Conservation (phyloP, 2,797 vertebrate genomes). For the Anniella stebbinsi region DNA sequence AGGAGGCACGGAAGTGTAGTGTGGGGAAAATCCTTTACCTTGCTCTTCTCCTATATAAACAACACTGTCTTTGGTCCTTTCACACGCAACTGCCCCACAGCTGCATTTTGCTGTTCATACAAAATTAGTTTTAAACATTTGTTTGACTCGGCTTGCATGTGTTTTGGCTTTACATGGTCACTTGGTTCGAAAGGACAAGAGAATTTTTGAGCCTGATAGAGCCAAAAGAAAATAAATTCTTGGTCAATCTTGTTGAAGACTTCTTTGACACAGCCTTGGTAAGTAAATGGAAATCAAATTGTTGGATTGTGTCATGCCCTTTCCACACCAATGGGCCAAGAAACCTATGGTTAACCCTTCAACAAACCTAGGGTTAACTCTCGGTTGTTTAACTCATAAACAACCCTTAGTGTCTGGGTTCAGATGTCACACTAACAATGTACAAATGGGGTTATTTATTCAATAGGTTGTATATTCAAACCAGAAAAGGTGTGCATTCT, state of each 20-base stretch:
- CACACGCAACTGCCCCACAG: neutral
- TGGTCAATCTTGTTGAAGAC: conserved; percentile 76
- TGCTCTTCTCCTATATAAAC: neutral
- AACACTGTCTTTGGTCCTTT: too few species aligned
- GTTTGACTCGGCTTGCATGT: conserved; percentile 30
- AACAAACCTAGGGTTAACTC: too few species aligned
- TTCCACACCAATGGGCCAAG: neutral
- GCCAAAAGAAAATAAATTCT: conserved; percentile 29
- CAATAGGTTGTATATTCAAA: too few species aligned
- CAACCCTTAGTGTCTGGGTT: too few species aligned
- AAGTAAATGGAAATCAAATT: conserved; percentile 46
- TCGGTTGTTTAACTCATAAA: too few species aligned
- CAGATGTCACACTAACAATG: too few species aligned
- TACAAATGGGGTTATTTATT: too few species aligned
- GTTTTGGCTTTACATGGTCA: conserved; percentile 78
- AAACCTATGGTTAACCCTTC: too few species aligned
- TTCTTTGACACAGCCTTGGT: conserved; percentile 85
- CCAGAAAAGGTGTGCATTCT: too few species aligned
- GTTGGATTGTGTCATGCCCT: neutral
- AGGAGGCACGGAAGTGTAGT: too few species aligned
- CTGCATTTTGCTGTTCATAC: neutral
- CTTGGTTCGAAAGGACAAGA: conserved; percentile 83
- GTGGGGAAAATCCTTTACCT: neutral
- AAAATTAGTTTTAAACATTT: neutral
- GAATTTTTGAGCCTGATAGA: conserved; percentile 68